Evolutionary conservation across 1,140 invertebrate species (phyloP).

Genomic region (Zaprionus nigranus): DNA sequence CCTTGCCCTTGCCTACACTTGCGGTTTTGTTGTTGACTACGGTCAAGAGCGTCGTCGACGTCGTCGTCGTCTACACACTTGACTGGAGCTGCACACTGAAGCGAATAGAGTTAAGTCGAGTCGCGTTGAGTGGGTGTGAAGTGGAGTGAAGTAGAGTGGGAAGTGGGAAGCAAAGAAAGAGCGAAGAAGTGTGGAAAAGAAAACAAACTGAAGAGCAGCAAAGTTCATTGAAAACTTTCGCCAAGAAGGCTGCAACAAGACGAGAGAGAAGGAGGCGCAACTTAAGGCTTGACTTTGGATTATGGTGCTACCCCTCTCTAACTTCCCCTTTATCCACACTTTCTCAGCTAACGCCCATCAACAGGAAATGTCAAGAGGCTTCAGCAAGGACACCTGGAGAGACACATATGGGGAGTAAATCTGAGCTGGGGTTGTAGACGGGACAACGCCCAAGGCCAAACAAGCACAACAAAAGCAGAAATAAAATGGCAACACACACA

Average conservation of each 20-base stretch:
- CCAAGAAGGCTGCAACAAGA: conserved; percentile 21
- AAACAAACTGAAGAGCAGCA: conserved; percentile 40
- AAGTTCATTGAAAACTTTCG: conserved; percentile 51
- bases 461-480: conserved; percentile 21
- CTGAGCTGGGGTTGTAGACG: conserved; percentile 7
- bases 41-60: conserved; percentile 53
- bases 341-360: conserved; percentile 14
- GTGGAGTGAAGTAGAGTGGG: conserved; percentile 3
- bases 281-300: conserved; percentile 30
- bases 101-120: conserved; percentile 17
- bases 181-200: conserved; percentile 34
- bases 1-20: conserved; percentile 30
- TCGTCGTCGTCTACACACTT: conserved; percentile 39
- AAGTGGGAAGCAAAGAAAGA: neutral
- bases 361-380: conserved; percentile 41
- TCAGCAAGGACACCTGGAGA: conserved; percentile 52
- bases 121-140: conserved; percentile 5
- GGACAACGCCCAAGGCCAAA: conserved; percentile 44
- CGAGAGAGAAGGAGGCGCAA: neutral
- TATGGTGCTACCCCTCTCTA: conserved; percentile 17
- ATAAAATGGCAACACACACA: conserved; percentile 5
- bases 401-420: conserved; percentile 20
- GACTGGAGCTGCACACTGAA: conserved; percentile 41
- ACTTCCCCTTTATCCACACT: neutral
- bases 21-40: conserved; percentile 48